These are phyloP conservation scores for Erythrolamprus reginae DNA, from an alignment of 2,113 vertebrate species.

Conservation along the genomic window DNA sequence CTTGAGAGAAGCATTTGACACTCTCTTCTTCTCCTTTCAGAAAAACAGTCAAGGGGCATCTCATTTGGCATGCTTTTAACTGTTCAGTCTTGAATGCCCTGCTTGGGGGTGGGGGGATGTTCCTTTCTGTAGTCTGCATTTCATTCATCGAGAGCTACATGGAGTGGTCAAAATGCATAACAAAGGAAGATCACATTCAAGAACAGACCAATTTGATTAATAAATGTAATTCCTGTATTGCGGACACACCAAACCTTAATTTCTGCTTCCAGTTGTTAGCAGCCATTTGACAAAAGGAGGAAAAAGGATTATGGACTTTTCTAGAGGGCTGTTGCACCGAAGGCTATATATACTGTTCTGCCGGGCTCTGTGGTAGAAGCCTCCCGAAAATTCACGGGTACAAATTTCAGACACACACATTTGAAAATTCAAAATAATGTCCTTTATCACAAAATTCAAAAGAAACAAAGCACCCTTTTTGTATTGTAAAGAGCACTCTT, in stretches of 20 bases:
- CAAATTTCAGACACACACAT: too few relatives aligned
- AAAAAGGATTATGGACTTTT: not conserved
- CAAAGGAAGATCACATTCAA: not conserved
- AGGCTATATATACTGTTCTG: not conserved
- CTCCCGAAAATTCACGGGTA: too few relatives aligned
- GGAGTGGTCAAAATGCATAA: not conserved
- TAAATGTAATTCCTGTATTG: not conserved
- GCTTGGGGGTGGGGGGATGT: not conserved
- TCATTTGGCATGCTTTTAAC: not conserved
- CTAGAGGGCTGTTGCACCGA: not conserved
- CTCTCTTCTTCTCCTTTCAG: not conserved
- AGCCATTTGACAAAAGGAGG: not conserved
- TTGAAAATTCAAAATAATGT: too few relatives aligned
- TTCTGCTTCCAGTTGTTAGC: not conserved
- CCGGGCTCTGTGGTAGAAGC: too few relatives aligned
- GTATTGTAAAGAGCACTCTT: too few relatives aligned
- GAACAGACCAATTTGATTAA: not conserved
- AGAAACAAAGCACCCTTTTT: too few relatives aligned
- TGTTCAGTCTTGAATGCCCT: not conserved
- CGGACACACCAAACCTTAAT: not conserved
- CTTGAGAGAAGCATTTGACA: not conserved
- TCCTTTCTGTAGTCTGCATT: not conserved
- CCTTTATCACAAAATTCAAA: too few relatives aligned
- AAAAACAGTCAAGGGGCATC: not conserved
- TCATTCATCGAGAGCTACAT: not conserved